Percentiles rank a stretch among this genome's conserved stretches.
Conservation (phyloP, 2,113 vertebrate genomes). For the Lethenteron camtschaticum region DNA sequence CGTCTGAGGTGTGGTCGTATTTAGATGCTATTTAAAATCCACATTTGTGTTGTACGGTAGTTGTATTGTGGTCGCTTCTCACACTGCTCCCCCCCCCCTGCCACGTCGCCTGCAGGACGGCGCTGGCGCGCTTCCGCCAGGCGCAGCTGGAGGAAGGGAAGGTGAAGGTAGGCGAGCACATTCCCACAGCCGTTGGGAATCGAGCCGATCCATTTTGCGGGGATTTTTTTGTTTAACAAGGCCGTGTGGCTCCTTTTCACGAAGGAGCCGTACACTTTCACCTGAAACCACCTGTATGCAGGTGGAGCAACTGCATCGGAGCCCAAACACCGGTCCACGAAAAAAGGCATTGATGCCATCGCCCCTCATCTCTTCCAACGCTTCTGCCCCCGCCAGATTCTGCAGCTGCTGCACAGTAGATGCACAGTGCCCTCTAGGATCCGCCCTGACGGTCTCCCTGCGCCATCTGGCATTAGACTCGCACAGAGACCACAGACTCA, state of each 20-base stretch:
- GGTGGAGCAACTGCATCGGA: no score
- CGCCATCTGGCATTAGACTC: neutral
- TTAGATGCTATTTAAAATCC: neutral
- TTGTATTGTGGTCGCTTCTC: neutral
- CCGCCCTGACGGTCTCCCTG: neutral
- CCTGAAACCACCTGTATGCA: no score
- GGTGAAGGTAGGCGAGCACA: constrained; percentile 41
- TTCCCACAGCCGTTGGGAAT: no score
- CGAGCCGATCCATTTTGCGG: no score
- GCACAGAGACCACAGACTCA: neutral
- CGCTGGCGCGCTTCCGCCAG: constrained; percentile 81
- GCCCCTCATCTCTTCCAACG: no score
- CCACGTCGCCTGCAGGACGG: constrained; percentile 37
- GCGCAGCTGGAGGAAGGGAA: constrained; percentile 85
- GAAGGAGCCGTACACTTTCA: no score
- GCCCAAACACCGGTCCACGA: no score
- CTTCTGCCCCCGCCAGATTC: no score
- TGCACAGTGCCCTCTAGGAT: neutral
- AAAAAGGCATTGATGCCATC: no score
- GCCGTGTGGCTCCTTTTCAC: no score
- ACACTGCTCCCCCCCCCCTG: neutral
- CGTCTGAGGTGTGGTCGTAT: neutral
- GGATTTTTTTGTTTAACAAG: neutral
- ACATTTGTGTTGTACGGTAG: neutral
- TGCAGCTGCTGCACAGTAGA: no score